Base-by-base conservation (phyloP, 2,888 invertebrate species). In the Allacma fusca region DNA sequence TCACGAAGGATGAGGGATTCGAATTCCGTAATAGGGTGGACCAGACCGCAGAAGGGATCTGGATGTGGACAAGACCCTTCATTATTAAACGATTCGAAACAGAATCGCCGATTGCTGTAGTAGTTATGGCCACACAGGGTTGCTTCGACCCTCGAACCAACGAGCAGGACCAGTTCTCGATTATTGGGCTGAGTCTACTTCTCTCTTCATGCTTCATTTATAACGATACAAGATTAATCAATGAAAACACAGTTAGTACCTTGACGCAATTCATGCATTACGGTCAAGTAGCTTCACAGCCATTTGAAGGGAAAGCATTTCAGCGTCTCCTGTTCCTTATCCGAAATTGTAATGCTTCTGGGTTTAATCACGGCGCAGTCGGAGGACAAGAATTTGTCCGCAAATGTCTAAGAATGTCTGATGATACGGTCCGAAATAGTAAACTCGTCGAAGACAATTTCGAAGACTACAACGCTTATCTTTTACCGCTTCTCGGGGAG, bases 61-160 rank as follows among this genome's bases (percentile, higher is more conserved):
- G 86, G 84, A 79, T 87, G 64, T 87, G 87, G 87, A 86, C 86
- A 9, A 84, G 85, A 76, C 85, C 86, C 5, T 86, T 86, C 59
- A 81, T 86, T 80, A 84, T 86, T 75, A 50, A 50, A 16, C 16
- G n/a, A n/a, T 5, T 16, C 1, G 19, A 2, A 16, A 9, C 50
- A 12, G 9, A 5, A 5, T 5, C 5, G 2, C 50, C 50, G 19
- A 28, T 82, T 13, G 80, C 80, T 1, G 77, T 82, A 1, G 62
- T 82, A 1, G 59, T 82, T 0, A 24, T 82, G 65, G 83, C 82
- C 65, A 81, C 81, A 13, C 80, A 81, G 68, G 82, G 83, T 1
- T 78, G 81, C 19, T 76, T 77, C n/a, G 80, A 80, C 21, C 79
- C 81, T 23, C 71, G 28, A 29, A 79, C 78, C 12, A 79, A 76